Percentiles rank a stretch among this genome's conserved stretches.
Evolutionary conservation across 2,797 vertebrate species (phyloP).

Genomic region (Acomys russatus): DNA sequence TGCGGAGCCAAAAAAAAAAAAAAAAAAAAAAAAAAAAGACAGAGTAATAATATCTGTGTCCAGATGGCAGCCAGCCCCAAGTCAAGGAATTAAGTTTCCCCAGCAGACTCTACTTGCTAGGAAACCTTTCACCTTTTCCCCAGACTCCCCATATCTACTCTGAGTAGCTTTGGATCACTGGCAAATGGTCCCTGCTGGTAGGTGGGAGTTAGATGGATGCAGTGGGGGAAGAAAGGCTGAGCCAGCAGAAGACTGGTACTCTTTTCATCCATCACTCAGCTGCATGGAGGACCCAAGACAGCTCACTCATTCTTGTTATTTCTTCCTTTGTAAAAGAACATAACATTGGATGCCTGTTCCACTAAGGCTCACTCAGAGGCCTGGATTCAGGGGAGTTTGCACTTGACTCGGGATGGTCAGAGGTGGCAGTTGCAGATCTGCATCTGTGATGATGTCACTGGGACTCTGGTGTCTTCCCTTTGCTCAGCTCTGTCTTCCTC

Average conservation of each 20-base stretch:
- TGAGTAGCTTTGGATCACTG: neutral
- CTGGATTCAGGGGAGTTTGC: neutral
- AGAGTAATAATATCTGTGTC: slow-evolving; percentile 77
- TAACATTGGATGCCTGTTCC: neutral
- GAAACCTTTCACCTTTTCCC: slow-evolving; percentile 42
- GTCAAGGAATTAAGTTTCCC: slow-evolving; percentile 78
- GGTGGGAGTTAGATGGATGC: neutral
- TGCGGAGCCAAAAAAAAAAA: slow-evolving; percentile 78
- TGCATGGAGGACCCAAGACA: neutral
- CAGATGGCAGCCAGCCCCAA: slow-evolving; percentile 76
- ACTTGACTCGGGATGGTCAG: neutral
- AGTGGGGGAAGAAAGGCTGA: neutral
- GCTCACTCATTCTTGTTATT: neutral
- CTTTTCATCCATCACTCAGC: neutral
- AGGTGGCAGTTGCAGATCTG: neutral
- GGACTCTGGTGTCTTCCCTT: neutral
- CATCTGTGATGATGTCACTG: neutral
- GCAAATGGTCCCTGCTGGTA: neutral
- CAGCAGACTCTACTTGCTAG: neutral
- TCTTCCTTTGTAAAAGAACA: slow-evolving; percentile 60
- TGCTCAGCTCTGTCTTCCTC: neutral
- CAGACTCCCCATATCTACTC: neutral
- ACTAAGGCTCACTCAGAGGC: neutral
- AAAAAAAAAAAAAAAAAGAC: slow-evolving; percentile 80
- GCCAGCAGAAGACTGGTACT: neutral